These are phyloP conservation scores for Petaurus breviceps DNA, from an alignment of 2,113 vertebrate genomes.

Conservation along the genomic window DNA sequence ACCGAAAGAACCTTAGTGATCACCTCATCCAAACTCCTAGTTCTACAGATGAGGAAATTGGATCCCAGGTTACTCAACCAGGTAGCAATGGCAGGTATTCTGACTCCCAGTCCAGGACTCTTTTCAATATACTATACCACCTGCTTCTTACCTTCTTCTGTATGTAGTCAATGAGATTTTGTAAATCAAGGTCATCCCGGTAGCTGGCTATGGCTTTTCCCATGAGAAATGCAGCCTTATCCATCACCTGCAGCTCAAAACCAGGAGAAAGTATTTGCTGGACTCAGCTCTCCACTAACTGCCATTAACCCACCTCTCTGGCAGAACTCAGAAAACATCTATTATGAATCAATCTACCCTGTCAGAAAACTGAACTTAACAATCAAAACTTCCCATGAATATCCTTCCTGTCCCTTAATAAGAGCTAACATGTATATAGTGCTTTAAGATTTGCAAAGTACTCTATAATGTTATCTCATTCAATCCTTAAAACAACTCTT, in stretches of 20 bases:
- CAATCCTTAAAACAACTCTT: not conserved
- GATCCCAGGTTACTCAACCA: not conserved
- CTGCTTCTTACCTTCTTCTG: constrained; percentile 87
- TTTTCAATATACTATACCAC: not conserved
- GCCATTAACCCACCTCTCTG: not conserved
- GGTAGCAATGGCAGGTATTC: not conserved
- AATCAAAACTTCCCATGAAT: not conserved
- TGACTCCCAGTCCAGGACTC: not conserved
- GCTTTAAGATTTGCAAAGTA: not conserved
- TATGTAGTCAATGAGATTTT: constrained; percentile 89
- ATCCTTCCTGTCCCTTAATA: not conserved
- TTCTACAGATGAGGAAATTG: not conserved
- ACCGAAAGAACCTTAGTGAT: not conserved
- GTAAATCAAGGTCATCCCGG: constrained; percentile 87
- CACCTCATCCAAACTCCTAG: not conserved
- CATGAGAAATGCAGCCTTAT: constrained; percentile 82
- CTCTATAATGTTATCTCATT: not conserved
- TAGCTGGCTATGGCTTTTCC: constrained; percentile 82
- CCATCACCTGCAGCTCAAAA: constrained; percentile 75
- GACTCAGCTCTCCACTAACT: not conserved
- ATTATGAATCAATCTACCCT: not conserved
- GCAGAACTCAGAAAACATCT: not conserved
- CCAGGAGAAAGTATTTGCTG: not conserved
- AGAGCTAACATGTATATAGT: not conserved
- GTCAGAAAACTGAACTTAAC: not conserved